These are phyloP conservation scores for Babylonia areolata DNA, from an alignment of 1,140 invertebrate species.

Conservation along the genomic window DNA sequence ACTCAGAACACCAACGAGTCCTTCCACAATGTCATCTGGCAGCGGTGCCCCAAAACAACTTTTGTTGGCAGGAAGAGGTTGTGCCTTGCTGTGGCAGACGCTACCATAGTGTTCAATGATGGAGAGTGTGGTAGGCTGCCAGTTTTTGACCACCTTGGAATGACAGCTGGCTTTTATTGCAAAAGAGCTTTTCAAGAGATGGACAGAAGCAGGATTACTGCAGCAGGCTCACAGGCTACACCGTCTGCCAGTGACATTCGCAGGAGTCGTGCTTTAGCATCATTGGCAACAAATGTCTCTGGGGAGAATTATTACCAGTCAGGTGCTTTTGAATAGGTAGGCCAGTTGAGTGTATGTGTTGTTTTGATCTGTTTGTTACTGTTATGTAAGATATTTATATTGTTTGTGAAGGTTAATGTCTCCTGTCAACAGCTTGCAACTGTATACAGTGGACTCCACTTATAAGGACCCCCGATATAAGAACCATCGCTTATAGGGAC, in stretches of 20 bases:
- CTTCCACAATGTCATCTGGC: conserved; percentile 26
- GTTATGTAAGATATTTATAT: no score
- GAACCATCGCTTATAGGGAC: no score
- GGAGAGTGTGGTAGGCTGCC: not conserved
- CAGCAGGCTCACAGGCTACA: not conserved
- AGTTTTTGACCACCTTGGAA: not conserved
- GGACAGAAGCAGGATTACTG: not conserved
- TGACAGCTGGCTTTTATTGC: not conserved
- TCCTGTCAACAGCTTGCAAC: no score
- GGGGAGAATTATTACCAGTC: not conserved
- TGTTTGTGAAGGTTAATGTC: no score
- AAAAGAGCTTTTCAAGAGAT: not conserved
- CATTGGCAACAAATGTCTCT: not conserved
- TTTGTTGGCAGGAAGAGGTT: conserved; percentile 21
- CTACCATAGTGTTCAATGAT: conserved; percentile 24
- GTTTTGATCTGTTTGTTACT: no score
- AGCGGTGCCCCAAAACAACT: conserved; percentile 25
- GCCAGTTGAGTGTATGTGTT: no score
- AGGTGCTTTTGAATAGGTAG: no score
- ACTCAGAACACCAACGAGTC: conserved; percentile 38
- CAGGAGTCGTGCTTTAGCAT: no score
- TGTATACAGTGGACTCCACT: no score
- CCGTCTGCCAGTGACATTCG: not conserved
- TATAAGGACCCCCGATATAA: no score
- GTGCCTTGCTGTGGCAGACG: conserved; percentile 26